Evolutionary conservation across 2,888 invertebrate species (phyloP), one percentile per base, ranked within the genome.

Genomic region (Lasioglossum leucozonium): DNA sequence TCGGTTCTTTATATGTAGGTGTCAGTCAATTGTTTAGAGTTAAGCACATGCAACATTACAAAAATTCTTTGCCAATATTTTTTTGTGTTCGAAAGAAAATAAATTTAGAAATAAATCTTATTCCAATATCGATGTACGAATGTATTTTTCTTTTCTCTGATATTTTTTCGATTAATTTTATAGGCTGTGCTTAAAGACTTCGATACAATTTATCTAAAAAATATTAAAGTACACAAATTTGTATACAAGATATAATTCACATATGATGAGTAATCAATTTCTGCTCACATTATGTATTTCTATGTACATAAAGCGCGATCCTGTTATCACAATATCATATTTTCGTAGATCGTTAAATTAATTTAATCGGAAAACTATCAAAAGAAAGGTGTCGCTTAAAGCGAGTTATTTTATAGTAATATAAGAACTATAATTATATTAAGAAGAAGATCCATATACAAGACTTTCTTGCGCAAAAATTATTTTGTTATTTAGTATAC

Each of bases 401-500:
- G 42, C 22, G 37, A 26, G n/a, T 67, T 58, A 40, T 22, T 37
- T 69, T n/a, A n/a, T n/a, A n/a, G 30, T 62, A 37, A 16, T 62
- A 26, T 30, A 74, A 82, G 58, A 81, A 47, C 13, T 40, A 47
- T 47, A 62, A 65, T 5, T 26, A 5, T 44, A 74, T 16, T 18
- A 26, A 69, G 3, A 26, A 30, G 34, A 67, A n/a, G 26, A 51
- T 13, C n/a, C 16, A 30, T 30, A 2, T 69, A 13, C 22, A 65
- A 72, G 18, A 34, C 34, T 65, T 76, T 16, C n/a, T 40, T 65
- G 40, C 16, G 16, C 16, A 65, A 71, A 74, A 11, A 44, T 55
- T 13, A 73, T 26, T 51, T 74, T 77, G 62, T 77, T 62, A 51
- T 81, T 72, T 62, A 83, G 84, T 62, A 77, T 88, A 84, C 69